A percentile compares a stretch with the other conserved stretches of the same genome.
These are phyloP conservation scores for Diorhabda sublineata DNA, from an alignment of 1,140 invertebrate species.

Conservation along the genomic window DNA sequence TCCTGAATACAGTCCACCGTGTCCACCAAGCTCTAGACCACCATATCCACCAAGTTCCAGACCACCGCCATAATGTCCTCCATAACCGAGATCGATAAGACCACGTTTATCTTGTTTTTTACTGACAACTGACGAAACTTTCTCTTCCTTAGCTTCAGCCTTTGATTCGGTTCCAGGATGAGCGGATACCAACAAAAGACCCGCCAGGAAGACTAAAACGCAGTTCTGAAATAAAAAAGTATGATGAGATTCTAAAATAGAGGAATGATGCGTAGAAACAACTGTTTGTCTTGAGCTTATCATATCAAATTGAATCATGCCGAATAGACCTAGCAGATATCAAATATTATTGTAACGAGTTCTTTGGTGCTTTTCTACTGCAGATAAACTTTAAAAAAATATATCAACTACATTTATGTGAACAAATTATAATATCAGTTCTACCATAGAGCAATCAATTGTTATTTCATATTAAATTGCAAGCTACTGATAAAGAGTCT, in stretches of 20 bases:
- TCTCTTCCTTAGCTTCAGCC: constrained; percentile 29
- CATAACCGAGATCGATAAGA: constrained; percentile 40
- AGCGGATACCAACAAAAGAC: constrained; percentile 34
- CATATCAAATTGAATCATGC: too few relatives aligned
- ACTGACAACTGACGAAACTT: constrained; percentile 19
- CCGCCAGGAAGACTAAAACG: constrained; percentile 29
- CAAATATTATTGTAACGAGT: too few relatives aligned
- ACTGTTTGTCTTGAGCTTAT: too few relatives aligned
- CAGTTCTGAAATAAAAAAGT: constrained; percentile 33
- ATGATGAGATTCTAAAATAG: neutral
- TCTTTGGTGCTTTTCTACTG: too few relatives aligned
- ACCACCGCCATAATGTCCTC: constrained; percentile 34
- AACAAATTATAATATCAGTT: too few relatives aligned
- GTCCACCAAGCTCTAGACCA: constrained; percentile 13
- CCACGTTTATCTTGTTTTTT: constrained; percentile 46
- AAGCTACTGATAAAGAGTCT: too few relatives aligned
- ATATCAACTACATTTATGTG: too few relatives aligned
- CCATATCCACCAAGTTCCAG: constrained; percentile 21
- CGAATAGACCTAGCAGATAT: too few relatives aligned
- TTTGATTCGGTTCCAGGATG: constrained; percentile 30
- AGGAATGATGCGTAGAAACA: too few relatives aligned
- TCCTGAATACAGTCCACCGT: constrained; percentile 18
- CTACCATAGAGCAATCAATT: too few relatives aligned
- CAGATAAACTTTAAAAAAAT: too few relatives aligned
- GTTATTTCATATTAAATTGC: too few relatives aligned